Conservation (phyloP, 2,888 invertebrate species). For the Torymus aiolomorphi region DNA sequence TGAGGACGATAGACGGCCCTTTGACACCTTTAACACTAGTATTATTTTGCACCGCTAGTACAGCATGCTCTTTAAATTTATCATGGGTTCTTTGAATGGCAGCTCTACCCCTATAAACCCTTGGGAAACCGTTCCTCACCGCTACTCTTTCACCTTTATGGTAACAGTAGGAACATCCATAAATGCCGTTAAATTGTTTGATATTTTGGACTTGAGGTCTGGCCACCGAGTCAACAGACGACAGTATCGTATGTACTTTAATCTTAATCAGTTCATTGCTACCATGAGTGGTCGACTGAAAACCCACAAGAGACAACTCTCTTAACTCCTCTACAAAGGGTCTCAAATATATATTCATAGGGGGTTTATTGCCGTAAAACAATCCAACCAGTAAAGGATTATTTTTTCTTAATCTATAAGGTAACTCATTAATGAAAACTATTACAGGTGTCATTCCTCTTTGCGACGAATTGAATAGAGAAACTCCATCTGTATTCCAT, state of each 20-base stretch:
- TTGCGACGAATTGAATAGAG: not conserved
- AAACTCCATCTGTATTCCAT: too few relatives aligned
- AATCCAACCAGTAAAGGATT: slow-evolving; percentile 27
- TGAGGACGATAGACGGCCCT: too few relatives aligned
- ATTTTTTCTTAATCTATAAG: slow-evolving; percentile 20
- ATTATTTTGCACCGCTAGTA: too few relatives aligned
- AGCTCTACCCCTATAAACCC: slow-evolving; percentile 16
- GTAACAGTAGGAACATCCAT: too few relatives aligned
- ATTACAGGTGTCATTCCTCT: slow-evolving; percentile 8
- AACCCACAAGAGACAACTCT: too few relatives aligned
- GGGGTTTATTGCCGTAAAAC: slow-evolving; percentile 8
- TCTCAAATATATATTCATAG: slow-evolving; percentile 18
- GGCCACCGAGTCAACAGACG: not conserved
- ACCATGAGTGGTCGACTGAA: not conserved
- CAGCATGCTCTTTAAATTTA: too few relatives aligned
- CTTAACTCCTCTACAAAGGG: slow-evolving; percentile 28
- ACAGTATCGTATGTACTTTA: slow-evolving; percentile 35
- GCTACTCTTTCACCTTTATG: too few relatives aligned
- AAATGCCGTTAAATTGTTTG: too few relatives aligned
- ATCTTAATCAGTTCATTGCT: too few relatives aligned
- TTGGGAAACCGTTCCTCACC: slow-evolving; percentile 32
- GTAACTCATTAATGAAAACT: slow-evolving; percentile 38
- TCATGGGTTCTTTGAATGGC: slow-evolving; percentile 35
- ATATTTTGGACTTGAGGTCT: not conserved
- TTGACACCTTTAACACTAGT: too few relatives aligned